Conservation (phyloP, 2,888 invertebrate species). For the Latheticus oryzae region DNA sequence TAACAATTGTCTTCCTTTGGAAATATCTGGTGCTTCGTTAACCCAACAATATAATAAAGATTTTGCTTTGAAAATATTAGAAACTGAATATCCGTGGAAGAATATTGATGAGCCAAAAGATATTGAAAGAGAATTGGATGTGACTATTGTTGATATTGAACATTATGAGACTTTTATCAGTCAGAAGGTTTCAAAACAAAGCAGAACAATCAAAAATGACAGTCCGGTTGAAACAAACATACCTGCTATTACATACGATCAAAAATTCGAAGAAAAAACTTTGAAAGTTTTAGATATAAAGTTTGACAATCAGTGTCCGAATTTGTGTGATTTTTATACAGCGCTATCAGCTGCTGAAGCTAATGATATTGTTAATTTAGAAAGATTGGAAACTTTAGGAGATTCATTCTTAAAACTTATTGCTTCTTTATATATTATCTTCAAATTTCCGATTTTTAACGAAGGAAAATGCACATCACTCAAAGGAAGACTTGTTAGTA, state of each 20-base stretch:
- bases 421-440: conserved; percentile 78
- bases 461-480: conserved; percentile 85
- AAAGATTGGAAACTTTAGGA: conserved; percentile 88
- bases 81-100: conserved; percentile 66
- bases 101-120: conserved; percentile 75
- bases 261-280: conserved; percentile 43
- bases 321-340: conserved; percentile 67
- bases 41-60: conserved; percentile 53
- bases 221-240: conserved; percentile 41
- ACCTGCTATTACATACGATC: conserved; percentile 55
- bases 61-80: conserved; percentile 65
- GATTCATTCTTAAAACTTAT: conserved; percentile 90
- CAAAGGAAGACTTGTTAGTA: conserved; percentile 80
- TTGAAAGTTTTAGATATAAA: conserved; percentile 24
- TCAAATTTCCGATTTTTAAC: conserved; percentile 74
- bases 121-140: conserved; percentile 71
- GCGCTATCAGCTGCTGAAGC: conserved; percentile 80
- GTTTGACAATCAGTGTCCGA: conserved; percentile 63
- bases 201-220: conserved; percentile 33
- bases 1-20: conserved; percentile 20
- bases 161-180: conserved; percentile 75
- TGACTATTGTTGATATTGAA: conserved; percentile 76
- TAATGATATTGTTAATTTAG: conserved; percentile 82
- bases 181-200: conserved; percentile 42
- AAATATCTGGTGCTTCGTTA: conserved; percentile 5